Conservation (phyloP, 2,113 vertebrate species). For the Cinclus cinclus region DNA sequence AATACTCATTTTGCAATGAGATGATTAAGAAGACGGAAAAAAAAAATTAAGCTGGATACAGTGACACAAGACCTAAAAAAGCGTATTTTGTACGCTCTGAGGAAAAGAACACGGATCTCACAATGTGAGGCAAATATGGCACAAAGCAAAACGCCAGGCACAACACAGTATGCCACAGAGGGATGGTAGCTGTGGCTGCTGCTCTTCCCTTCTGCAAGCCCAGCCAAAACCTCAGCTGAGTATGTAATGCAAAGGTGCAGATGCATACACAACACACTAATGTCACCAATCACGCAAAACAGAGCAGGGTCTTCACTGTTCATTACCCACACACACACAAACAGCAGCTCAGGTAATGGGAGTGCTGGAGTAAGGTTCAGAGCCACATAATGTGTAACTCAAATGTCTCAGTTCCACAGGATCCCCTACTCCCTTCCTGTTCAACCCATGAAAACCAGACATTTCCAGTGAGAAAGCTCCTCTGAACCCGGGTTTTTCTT, state of each 20-base stretch:
- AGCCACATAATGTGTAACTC: not conserved
- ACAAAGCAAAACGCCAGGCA: not conserved
- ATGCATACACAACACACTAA: not conserved
- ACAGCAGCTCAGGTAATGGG: not conserved
- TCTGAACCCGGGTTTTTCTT: not conserved
- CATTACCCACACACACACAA: not conserved
- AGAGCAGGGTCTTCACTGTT: not conserved
- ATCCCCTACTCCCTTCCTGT: not conserved
- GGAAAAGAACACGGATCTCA: not conserved
- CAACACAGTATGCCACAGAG: not conserved
- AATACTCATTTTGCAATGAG: not conserved
- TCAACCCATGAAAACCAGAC: not conserved
- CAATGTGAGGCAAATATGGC: not conserved
- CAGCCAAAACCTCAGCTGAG: not conserved
- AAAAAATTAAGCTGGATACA: not conserved
- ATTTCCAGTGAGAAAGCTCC: not conserved
- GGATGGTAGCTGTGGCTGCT: not conserved
- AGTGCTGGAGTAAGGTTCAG: not conserved
- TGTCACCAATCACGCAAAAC: not conserved
- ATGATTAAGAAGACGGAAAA: not conserved
- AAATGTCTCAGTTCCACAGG: not conserved
- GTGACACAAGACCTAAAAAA: not conserved
- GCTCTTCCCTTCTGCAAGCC: not conserved
- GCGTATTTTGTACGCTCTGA: not conserved
- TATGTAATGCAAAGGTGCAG: not conserved